Base-by-base conservation (phyloP, 1,140 invertebrate species). In the Hycleus phaleratus region DNA sequence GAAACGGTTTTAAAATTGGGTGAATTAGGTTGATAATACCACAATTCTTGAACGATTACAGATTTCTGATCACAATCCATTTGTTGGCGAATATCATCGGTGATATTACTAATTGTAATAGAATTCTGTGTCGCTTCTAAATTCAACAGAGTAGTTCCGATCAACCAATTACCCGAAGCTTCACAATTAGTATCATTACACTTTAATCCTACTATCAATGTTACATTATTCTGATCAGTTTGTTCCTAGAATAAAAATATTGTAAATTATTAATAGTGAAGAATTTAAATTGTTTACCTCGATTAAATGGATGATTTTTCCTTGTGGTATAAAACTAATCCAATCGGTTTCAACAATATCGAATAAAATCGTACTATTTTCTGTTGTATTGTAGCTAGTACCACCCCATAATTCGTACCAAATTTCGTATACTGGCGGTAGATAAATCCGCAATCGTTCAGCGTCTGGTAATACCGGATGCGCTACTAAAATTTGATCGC, bases 351-450 rank as follows among this genome's bases (percentile, higher is more conserved):
- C 68, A 1, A 67, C 45, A 3, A 67, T 55, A 44, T 64, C 56
- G 26, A 73, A 62, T 7, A 61, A 60, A 39, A 70, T 52, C 53
- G 57, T 60, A 45, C 63, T 57, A 10, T 54, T 55, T 40, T 62
- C 48, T 6, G 48, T 32, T 7, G 45, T 50, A 24, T 44, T 49
- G 56, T 61, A 66, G 4, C 54, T 63, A 25, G 49, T 51, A n/a
- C 73, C 73, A 18, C 68, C 70, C 71, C 71, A 74, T 52, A 73
- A 63, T 55, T 74, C 71, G 53, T 70, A 75, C 66, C 71, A 72
- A 6, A 63, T 63, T 5, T 56, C 57, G 40, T 46, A 52, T 43
- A 51, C 51, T 5, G 40, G 38, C 0, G 73, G 72, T 9, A 75
- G 55, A 64, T 69, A 75, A 6, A 73, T 62, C 10, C 46, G 59